phyloP scores from a whole-genome alignment of 2,888 invertebrate genomes.

The Sturmia bella region DNA sequence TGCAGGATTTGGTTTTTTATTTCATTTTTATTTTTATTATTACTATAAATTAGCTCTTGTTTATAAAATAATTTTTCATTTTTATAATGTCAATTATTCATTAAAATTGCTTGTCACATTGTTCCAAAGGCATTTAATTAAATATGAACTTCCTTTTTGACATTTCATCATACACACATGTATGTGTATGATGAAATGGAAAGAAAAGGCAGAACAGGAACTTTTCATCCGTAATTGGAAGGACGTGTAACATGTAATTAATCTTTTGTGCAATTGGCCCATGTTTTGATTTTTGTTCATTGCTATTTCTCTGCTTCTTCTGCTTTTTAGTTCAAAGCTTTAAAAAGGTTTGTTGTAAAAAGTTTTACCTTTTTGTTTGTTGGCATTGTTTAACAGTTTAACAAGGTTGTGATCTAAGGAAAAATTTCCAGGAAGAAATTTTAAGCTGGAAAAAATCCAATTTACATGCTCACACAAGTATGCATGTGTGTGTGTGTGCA shows the following conservation, averaged over 20 bases:
- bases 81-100: conserved; percentile 67
- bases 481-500: too few species aligned
- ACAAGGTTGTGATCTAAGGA: conserved; percentile 61
- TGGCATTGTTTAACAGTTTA: conserved; percentile 35
- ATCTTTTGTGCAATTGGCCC: conserved; percentile 75
- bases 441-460: too few species aligned
- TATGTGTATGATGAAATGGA: too few species aligned
- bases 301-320: conserved; percentile 8
- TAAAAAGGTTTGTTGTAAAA: conserved; percentile 15
- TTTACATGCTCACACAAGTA: too few species aligned
- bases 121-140: background rate
- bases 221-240: conserved; percentile 34
- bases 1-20: conserved; percentile 30
- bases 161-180: conserved; percentile 51
- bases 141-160: conserved; percentile 61
- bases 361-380: background rate
- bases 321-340: conserved; percentile 46
- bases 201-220: conserved; percentile 28
- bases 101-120: conserved; percentile 37
- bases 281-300: conserved; percentile 72
- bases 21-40: background rate
- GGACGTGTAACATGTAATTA: conserved; percentile 71
- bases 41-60: conserved; percentile 77
- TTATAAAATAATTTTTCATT: conserved; percentile 76
- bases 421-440: too few species aligned